Conservation (phyloP, 2,888 invertebrate genomes). For the Caenorhabditis sp. region DNA sequence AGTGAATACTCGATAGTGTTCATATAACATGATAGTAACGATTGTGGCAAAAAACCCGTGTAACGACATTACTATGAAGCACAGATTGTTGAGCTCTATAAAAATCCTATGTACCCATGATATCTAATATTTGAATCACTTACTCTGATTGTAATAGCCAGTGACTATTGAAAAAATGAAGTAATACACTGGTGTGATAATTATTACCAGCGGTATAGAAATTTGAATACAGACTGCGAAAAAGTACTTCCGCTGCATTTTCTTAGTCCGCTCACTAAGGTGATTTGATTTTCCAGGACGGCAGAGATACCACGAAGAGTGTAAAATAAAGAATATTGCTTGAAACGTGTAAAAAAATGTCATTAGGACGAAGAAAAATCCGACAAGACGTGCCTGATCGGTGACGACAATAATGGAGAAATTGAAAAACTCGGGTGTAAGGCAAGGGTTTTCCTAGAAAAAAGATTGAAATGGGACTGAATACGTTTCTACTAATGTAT, state of each 20-base stretch:
- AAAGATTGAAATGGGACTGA: constrained; percentile 4
- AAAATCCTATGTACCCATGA: no score
- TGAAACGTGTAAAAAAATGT: constrained; percentile 15
- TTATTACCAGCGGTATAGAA: constrained; percentile 8
- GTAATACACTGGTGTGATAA: constrained; percentile 13
- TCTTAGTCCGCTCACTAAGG: constrained; percentile 11
- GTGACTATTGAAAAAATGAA: constrained; percentile 16
- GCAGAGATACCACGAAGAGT: constrained; percentile 14
- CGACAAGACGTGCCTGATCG: constrained; percentile 10
- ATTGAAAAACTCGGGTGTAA: background rate
- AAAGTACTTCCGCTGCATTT: constrained; percentile 15
- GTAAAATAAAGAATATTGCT: background rate
- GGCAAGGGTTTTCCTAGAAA: constrained; percentile 12
- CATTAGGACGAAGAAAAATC: constrained; percentile 3
- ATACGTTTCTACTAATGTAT: background rate
- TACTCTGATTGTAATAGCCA: constrained; percentile 22
- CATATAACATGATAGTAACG: constrained; percentile 12
- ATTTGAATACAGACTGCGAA: constrained; percentile 16
- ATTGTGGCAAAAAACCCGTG: constrained; percentile 19
- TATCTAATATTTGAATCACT: background rate
- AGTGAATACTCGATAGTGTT: background rate
- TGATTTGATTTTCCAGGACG: constrained; percentile 16
- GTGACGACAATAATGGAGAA: constrained; percentile 15
- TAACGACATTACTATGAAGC: constrained; percentile 5
- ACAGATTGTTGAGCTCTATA: constrained; percentile 7